These are phyloP conservation scores for Leucoraja erinaceus DNA, from an alignment of 2,113 vertebrate genomes.

Conservation along the genomic window DNA sequence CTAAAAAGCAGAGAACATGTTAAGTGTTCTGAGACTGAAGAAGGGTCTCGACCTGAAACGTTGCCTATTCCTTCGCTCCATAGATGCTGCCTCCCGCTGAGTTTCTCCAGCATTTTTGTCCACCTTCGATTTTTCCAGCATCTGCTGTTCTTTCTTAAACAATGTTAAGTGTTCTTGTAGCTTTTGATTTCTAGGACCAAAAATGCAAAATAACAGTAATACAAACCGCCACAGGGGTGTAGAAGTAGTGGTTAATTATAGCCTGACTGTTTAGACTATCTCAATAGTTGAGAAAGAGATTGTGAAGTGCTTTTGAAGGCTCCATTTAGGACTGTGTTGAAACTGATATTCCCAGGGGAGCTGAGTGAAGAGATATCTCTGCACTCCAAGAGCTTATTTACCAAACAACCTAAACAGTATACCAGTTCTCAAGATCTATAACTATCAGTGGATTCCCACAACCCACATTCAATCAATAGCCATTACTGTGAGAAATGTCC, in stretches of 20 bases:
- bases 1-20: not conserved
- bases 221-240: not conserved
- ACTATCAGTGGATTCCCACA: slow-evolving; percentile 30
- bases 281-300: not conserved
- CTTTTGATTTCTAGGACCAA: slow-evolving; percentile 4
- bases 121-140: no score
- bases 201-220: not conserved
- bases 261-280: not conserved
- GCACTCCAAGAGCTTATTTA: slow-evolving; percentile 34
- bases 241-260: slow-evolving; percentile 26
- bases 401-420: slow-evolving; percentile 32
- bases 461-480: slow-evolving; percentile 31
- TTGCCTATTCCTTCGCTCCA: no score
- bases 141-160: not conserved
- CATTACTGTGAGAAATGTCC: slow-evolving; percentile 35
- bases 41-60: no score
- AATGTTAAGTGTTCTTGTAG: not conserved
- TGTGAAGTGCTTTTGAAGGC: slow-evolving; percentile 27
- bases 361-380: slow-evolving; percentile 28
- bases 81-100: no score
- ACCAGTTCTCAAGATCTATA: slow-evolving; percentile 30
- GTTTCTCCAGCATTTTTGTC: no score
- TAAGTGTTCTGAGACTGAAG: not conserved
- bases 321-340: slow-evolving; percentile 32
- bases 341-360: slow-evolving; percentile 1